These are phyloP conservation scores for Mormyrops boulengeri DNA, from an alignment of 2,797 vertebrate genomes.

Conservation along the genomic window DNA sequence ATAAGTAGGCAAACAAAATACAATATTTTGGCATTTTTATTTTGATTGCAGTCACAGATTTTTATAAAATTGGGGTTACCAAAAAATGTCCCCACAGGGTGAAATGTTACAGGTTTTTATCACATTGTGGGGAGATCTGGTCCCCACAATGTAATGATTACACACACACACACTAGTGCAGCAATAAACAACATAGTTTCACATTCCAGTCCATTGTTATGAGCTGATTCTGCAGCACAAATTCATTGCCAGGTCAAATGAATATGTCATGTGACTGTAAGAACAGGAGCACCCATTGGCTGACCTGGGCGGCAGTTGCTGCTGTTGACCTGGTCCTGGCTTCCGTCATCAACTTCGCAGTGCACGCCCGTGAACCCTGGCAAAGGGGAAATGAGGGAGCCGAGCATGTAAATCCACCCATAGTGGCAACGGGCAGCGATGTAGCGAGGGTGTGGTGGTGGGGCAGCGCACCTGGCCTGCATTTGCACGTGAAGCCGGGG, in stretches of 20 bases:
- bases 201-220: neutral
- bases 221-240: neutral
- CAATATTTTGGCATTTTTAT: no score
- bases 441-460: neutral
- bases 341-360: constrained; percentile 80
- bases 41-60: no score
- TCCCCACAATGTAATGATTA: no score
- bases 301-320: constrained; percentile 83
- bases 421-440: neutral
- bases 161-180: neutral
- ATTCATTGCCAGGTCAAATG: neutral
- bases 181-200: neutral
- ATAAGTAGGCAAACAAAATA: no score
- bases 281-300: constrained; percentile 31
- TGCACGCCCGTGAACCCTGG: constrained; percentile 81
- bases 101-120: no score
- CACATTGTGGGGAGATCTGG: no score
- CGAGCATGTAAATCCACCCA: neutral
- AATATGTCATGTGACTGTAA: neutral
- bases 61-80: no score
- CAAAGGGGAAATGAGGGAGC: constrained; percentile 17
- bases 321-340: constrained; percentile 76
- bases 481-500: constrained; percentile 80
- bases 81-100: no score
- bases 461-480: constrained; percentile 70